Percentiles rank a stretch among this genome's conserved stretches.
phyloP scores from a whole-genome alignment of 2,888 invertebrate species.

The Platypus cylindrus region DNA sequence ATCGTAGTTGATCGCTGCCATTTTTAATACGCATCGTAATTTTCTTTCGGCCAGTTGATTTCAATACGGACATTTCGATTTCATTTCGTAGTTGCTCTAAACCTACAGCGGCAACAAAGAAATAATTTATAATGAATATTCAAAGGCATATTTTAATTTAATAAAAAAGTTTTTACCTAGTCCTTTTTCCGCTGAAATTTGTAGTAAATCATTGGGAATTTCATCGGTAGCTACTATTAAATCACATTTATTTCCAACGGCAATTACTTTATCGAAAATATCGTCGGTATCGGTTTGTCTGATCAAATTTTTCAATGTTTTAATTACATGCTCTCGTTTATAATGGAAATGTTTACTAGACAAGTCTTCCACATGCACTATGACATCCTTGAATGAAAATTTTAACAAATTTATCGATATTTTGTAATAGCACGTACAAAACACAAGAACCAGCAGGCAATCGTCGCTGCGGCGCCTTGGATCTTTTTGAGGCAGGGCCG shows the following conservation, averaged over 20 bases:
- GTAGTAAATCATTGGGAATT: slow-evolving; percentile 19
- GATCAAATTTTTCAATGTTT: slow-evolving; percentile 47
- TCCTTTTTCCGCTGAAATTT: slow-evolving; percentile 31
- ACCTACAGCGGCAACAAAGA: slow-evolving; percentile 6
- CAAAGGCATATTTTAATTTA: no score
- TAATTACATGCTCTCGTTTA: slow-evolving; percentile 56
- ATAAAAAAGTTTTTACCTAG: slow-evolving; percentile 17
- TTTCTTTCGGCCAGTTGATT: slow-evolving; percentile 11
- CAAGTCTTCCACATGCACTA: slow-evolving; percentile 66
- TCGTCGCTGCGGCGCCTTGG: no score
- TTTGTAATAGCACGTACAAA: no score
- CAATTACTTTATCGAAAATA: slow-evolving; percentile 43
- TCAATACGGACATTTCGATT: slow-evolving; percentile 11
- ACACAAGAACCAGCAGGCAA: no score
- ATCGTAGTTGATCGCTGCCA: slow-evolving; percentile 15
- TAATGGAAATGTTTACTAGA: slow-evolving; percentile 58
- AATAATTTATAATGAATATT: no score
- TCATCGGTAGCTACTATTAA: slow-evolving; percentile 26
- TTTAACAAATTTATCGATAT: background rate
- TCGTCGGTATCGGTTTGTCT: slow-evolving; percentile 30
- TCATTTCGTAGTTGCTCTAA: slow-evolving; percentile 8
- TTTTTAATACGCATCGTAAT: slow-evolving; percentile 12
- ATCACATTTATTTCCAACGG: slow-evolving; percentile 67
- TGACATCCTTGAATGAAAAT: slow-evolving; percentile 47
- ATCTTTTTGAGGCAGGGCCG: no score